These are phyloP conservation scores for Euphonia xanthogaster DNA, from an alignment of 2,797 vertebrate species.

Conservation along the genomic window DNA sequence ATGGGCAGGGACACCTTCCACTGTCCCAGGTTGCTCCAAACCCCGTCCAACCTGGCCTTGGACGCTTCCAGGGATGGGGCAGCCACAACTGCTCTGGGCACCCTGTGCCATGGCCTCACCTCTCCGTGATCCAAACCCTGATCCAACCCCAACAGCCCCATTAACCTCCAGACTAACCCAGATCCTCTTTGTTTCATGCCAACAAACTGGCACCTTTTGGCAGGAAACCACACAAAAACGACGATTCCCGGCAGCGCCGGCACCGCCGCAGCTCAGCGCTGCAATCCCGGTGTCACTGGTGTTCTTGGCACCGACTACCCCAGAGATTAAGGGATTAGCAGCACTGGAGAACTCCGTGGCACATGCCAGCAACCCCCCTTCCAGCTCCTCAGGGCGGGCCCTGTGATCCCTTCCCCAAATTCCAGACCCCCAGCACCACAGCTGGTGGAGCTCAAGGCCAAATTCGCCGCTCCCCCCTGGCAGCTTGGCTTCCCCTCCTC, in stretches of 20 bases:
- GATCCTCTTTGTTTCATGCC: not conserved
- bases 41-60: rapidly evolving
- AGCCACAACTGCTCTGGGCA: not conserved
- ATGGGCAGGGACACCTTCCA: not conserved
- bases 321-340: slow-evolving; percentile 14
- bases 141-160: not conserved
- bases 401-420: not conserved
- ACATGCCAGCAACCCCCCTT: not conserved
- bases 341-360: not conserved
- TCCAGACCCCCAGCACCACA: not conserved
- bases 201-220: not conserved
- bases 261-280: not conserved
- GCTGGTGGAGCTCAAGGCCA: rapidly evolving
- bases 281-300: not conserved
- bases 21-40: rapidly evolving
- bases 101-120: not conserved
- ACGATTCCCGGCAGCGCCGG: not conserved
- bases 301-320: not conserved
- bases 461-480: not conserved
- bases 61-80: rapidly evolving
- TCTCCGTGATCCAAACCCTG: rapidly evolving
- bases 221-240: not conserved
- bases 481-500: not conserved
- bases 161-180: not conserved
- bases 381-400: rapidly evolving